Percentiles rank a stretch among this genome's conserved stretches.
These are phyloP conservation scores for Hyles vespertilio DNA, from an alignment of 1,140 invertebrate species.

Conservation along the genomic window DNA sequence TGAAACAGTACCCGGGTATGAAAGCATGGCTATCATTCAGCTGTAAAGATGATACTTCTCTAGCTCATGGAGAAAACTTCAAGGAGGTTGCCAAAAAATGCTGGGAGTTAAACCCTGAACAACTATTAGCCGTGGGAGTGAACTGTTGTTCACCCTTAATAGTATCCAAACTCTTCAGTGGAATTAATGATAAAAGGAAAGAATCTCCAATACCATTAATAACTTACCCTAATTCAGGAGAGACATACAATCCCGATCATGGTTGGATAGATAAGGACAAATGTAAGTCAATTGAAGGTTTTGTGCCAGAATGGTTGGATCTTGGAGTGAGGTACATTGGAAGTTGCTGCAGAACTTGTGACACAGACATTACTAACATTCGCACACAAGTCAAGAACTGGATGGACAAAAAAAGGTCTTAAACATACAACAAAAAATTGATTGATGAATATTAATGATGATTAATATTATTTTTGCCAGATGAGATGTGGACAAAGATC, in stretches of 20 bases:
- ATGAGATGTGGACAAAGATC: no score
- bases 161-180: constrained; percentile 77
- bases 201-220: constrained; percentile 79
- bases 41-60: constrained; percentile 77
- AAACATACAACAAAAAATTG: neutral
- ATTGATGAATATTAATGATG: no score
- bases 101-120: constrained; percentile 79
- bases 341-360: constrained; percentile 86
- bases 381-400: constrained; percentile 64
- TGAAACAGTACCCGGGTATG: constrained; percentile 81
- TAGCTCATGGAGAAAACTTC: constrained; percentile 87
- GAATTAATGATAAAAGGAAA: constrained; percentile 72
- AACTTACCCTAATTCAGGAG: constrained; percentile 88
- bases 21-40: constrained; percentile 91
- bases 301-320: constrained; percentile 82
- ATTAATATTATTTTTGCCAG: no score
- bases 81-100: constrained; percentile 77
- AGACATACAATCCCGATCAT: constrained; percentile 79
- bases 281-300: constrained; percentile 75
- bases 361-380: constrained; percentile 78
- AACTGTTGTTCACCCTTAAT: constrained; percentile 84
- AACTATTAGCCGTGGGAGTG: constrained; percentile 87
- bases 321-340: constrained; percentile 84
- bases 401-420: constrained; percentile 26
- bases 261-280: constrained; percentile 78